phyloP scores from a whole-genome alignment of 2,888 invertebrate genomes.

The Epinotia nisella region DNA sequence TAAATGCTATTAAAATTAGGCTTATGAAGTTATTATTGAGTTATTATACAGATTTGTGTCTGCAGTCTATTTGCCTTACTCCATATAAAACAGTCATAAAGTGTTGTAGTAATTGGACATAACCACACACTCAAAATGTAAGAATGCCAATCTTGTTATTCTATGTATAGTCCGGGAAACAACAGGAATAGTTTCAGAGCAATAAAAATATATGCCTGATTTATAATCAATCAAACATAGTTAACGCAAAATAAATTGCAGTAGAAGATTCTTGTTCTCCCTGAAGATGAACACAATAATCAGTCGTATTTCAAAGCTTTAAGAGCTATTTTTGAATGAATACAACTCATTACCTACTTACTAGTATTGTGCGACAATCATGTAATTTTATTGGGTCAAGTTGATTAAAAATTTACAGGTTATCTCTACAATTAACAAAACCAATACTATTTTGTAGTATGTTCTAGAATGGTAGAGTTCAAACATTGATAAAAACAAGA shows the following conservation, averaged over 20 bases:
- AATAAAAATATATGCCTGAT: too few relatives aligned
- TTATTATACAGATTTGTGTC: too few relatives aligned
- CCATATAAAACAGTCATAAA: too few relatives aligned
- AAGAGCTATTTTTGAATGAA: background rate
- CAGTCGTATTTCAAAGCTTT: background rate
- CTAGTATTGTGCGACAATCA: background rate
- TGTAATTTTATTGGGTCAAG: background rate
- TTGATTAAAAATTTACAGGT: constrained; percentile 10
- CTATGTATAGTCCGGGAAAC: too few relatives aligned
- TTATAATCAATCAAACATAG: background rate
- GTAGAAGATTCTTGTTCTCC: background rate
- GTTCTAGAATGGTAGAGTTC: constrained; percentile 13
- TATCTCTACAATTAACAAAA: constrained; percentile 8
- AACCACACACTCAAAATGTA: too few relatives aligned
- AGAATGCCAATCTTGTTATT: too few relatives aligned
- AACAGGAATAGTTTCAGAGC: too few relatives aligned
- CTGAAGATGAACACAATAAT: background rate
- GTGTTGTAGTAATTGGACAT: too few relatives aligned
- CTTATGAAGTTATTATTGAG: background rate
- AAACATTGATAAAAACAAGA: constrained; percentile 18
- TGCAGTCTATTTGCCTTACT: too few relatives aligned
- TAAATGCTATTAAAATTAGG: background rate
- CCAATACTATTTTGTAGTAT: background rate
- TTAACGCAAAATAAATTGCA: background rate
- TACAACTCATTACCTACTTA: background rate